Evolutionary conservation across 2,888 invertebrate species (phyloP).

Genomic region (Gymnoscelis rufifasciata): DNA sequence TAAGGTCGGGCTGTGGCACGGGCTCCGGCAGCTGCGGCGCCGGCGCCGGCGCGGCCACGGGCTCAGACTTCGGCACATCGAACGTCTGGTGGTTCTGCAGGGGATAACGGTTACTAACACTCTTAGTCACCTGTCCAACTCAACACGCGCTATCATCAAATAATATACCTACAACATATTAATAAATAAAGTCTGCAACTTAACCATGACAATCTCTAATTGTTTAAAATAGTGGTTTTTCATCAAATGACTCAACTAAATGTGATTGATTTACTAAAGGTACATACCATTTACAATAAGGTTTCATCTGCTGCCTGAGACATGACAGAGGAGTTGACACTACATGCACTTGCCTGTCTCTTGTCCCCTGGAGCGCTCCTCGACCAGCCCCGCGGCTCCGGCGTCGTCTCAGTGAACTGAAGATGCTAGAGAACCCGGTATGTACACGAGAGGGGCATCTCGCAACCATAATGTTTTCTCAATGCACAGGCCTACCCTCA

Average conservation of each 20-base stretch:
- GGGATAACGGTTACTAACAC: not conserved
- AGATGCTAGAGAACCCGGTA: conserved; percentile 64
- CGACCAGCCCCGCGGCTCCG: too few species aligned
- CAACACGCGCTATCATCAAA: too few species aligned
- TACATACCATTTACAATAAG: too few species aligned
- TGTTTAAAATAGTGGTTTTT: not conserved
- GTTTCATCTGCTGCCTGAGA: too few species aligned
- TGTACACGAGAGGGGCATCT: conserved; percentile 53
- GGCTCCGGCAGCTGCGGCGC: conserved; percentile 14
- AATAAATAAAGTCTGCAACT: too few species aligned
- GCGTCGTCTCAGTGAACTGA: too few species aligned
- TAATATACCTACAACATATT: too few species aligned
- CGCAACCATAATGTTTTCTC: conserved; percentile 68
- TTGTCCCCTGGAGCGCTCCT: too few species aligned
- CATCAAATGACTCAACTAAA: too few species aligned
- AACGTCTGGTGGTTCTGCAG: conserved; percentile 14
- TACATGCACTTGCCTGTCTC: not conserved
- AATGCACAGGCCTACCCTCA: conserved; percentile 53
- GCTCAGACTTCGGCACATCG: conserved; percentile 46
- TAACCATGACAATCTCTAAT: too few species aligned
- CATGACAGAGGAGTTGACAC: not conserved
- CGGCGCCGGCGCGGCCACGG: conserved; percentile 33
- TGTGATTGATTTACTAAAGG: too few species aligned
- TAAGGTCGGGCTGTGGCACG: conserved; percentile 49
- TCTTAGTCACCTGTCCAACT: too few species aligned